phyloP scores from a whole-genome alignment of 2,113 vertebrate genomes.

The Gallinago undulata region DNA sequence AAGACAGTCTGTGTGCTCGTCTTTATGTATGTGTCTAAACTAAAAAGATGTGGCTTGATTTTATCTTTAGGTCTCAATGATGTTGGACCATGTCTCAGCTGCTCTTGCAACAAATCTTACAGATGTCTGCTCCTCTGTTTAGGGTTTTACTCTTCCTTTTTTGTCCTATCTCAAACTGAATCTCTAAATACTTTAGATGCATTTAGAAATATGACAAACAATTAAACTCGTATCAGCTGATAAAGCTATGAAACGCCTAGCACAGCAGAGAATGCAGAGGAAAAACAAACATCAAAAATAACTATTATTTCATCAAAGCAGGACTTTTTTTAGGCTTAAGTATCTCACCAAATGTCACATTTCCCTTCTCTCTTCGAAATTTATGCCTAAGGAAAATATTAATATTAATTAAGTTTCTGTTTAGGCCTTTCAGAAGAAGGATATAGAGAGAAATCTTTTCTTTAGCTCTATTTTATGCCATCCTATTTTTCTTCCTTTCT shows the following conservation, averaged over 20 bases:
- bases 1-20: background rate
- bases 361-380: background rate
- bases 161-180: background rate
- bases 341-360: background rate
- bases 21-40: background rate
- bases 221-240: background rate
- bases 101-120: background rate
- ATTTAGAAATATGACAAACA: background rate
- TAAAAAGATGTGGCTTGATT: background rate
- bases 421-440: background rate
- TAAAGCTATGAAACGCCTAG: background rate
- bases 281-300: background rate
- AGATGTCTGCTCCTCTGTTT: background rate
- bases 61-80: background rate
- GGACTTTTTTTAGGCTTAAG: background rate
- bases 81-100: background rate
- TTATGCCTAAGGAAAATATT: background rate
- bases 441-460: background rate
- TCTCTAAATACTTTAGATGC: background rate
- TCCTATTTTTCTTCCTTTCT: background rate
- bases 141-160: background rate
- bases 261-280: background rate
- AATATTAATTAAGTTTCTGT: conserved; percentile 3
- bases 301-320: background rate
- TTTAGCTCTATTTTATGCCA: background rate